Conservation (phyloP, 1,140 invertebrate genomes). For the Bilobella aurantiaca region DNA sequence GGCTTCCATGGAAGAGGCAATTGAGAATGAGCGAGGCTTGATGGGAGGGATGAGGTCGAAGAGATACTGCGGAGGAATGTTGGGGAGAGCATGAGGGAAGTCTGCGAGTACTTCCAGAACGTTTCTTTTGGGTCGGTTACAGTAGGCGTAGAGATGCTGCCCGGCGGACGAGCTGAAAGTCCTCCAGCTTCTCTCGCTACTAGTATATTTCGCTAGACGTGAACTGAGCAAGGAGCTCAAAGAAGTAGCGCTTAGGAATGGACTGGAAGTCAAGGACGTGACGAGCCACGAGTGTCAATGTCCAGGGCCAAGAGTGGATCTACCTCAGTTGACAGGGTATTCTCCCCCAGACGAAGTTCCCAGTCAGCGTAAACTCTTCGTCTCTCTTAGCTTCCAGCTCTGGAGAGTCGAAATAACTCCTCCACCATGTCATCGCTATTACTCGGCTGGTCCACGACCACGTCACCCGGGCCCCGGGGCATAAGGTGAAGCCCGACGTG, state of each 20-base stretch:
- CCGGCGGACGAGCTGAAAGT: slow-evolving; percentile 73
- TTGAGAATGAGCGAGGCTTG: slow-evolving; percentile 89
- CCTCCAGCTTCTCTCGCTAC: slow-evolving; percentile 77
- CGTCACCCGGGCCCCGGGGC: slow-evolving; percentile 84
- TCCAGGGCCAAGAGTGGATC: slow-evolving; percentile 10
- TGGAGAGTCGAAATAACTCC: slow-evolving; percentile 54
- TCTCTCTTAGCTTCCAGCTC: slow-evolving; percentile 41
- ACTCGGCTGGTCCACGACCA: slow-evolving; percentile 69
- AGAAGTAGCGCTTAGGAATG: slow-evolving; percentile 73
- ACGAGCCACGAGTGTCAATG: slow-evolving; percentile 21
- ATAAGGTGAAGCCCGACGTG: slow-evolving; percentile 51
- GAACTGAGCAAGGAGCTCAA: slow-evolving; percentile 68
- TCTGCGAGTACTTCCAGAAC: slow-evolving; percentile 83
- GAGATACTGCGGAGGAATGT: slow-evolving; percentile 57
- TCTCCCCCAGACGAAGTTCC: slow-evolving; percentile 15
- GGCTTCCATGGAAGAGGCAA: slow-evolving; percentile 58
- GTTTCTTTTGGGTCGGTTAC: slow-evolving; percentile 72
- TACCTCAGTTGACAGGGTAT: slow-evolving; percentile 40
- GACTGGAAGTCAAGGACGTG: slow-evolving; percentile 48
- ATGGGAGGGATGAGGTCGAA: slow-evolving; percentile 87
- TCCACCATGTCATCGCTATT: slow-evolving; percentile 65
- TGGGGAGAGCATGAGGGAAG: slow-evolving; percentile 70
- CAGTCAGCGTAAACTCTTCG: background rate
- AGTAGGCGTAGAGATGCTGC: slow-evolving; percentile 78
- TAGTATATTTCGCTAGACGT: slow-evolving; percentile 76